Evolutionary conservation across 2,888 invertebrate species (phyloP), one percentile per base, ranked within the genome.

Genomic region (Anthophora plumipes): DNA sequence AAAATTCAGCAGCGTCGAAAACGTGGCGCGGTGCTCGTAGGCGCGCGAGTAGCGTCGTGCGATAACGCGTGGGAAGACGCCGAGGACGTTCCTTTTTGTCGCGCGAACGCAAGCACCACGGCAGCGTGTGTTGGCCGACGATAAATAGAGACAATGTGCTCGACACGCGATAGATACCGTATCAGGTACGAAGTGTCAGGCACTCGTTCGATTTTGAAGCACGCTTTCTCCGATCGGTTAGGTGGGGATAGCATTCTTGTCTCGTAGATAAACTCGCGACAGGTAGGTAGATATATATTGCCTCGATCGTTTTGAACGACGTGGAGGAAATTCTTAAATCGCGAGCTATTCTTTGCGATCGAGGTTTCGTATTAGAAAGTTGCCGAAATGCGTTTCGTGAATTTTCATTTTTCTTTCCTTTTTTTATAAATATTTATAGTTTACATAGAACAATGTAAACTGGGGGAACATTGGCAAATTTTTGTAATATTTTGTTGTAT

Each of bases 41-140:
- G 72, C 69, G 52, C 59, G 55, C 59, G 69, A 64, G 48, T 55
- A 63, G 61, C 59, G 74, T 74, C 64, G 73, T 60, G 55, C 66
- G 74, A 75, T 74, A 75, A 80, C 66, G 80, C 81, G 81, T 81
- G 80, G 81, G 80, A 66, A 80, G 81, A 46, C 60, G 67, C 50
- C 81, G 81, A 80, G 81, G 80, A 80, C 81, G 74, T 80, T 80
- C 80, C 70, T 81, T 80, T 75, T 71, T 61, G 69, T 80, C 67
- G 37, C 43, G 43, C 70, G 61, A 74, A 46, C 31, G 31, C 31
- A 31, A 31, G 2, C 31, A 31, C 2, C 31, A 31, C 57, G 67
- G 31, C 68, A 52, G 67, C 48, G 63, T 39, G 37, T 43, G 59
- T 41, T 25, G 55, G 25, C 11, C 48, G 54, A 68, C 61, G 61